These are phyloP conservation scores for Anaspis maculata DNA, from an alignment of 2,888 invertebrate genomes.

Conservation along the genomic window DNA sequence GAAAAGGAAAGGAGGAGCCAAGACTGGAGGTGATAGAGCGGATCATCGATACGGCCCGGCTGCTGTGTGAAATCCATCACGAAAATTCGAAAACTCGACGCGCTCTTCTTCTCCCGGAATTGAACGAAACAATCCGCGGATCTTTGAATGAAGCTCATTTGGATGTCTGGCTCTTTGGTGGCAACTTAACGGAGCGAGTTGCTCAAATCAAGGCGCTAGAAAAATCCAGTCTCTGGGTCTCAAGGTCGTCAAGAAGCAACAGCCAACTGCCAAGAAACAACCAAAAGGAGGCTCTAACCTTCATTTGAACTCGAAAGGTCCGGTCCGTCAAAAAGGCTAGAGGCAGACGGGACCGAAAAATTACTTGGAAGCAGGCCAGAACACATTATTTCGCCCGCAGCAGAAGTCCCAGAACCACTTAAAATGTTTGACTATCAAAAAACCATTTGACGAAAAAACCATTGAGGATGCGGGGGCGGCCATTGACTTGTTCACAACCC, in stretches of 20 bases:
- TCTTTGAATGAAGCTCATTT: neutral
- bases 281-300: too few species aligned
- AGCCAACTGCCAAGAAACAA: too few species aligned
- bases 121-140: neutral
- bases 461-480: too few species aligned
- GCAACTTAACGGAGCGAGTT: neutral
- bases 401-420: too few species aligned
- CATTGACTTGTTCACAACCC: too few species aligned
- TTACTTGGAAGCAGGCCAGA: neutral
- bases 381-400: neutral
- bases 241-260: neutral
- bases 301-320: neutral
- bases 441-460: too few species aligned
- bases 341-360: neutral
- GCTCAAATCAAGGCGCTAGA: neutral
- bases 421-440: too few species aligned
- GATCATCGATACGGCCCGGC: neutral
- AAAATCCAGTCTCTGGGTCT: neutral
- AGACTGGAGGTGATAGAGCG: neutral
- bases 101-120: neutral
- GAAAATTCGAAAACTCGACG: neutral
- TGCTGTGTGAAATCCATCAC: neutral
- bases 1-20: neutral
- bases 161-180: neutral
- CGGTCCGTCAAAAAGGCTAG: neutral